phyloP scores from a whole-genome alignment of 2,888 invertebrate genomes.

The Galerucella nymphaeae region DNA sequence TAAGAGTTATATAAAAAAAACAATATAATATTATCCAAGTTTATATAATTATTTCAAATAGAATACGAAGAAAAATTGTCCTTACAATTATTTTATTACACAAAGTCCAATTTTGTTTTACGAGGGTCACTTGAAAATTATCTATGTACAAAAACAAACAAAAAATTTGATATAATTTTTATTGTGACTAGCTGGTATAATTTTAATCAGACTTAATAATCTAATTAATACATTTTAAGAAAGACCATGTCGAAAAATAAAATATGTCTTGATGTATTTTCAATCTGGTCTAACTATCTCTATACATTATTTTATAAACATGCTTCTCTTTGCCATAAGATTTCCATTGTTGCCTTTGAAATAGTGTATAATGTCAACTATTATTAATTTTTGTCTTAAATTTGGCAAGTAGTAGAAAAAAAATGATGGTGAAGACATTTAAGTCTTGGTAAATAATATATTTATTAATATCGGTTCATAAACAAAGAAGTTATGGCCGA shows the following conservation, averaged over 20 bases:
- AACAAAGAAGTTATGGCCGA: too few relatives aligned
- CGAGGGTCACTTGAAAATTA: conserved; percentile 8
- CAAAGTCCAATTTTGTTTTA: conserved; percentile 25
- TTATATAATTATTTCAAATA: background rate
- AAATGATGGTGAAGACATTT: too few relatives aligned
- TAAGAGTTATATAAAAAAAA: conserved; percentile 1
- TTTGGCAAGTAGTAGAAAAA: too few relatives aligned
- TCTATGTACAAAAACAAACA: background rate
- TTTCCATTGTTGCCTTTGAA: too few relatives aligned
- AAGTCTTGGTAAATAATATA: too few relatives aligned
- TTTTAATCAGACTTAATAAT: background rate
- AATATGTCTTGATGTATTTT: background rate
- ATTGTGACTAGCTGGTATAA: background rate
- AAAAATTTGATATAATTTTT: background rate
- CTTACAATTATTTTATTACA: conserved; percentile 34
- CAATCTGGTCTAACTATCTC: too few relatives aligned
- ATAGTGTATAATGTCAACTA: too few relatives aligned
- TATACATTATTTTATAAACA: too few relatives aligned
- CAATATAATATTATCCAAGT: conserved; percentile 15
- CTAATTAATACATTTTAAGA: background rate
- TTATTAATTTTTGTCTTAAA: too few relatives aligned
- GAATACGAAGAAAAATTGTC: background rate
- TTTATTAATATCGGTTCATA: too few relatives aligned
- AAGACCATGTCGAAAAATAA: background rate
- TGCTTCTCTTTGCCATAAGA: too few relatives aligned